phyloP scores from a whole-genome alignment of 2,113 vertebrate genomes.

The Pseudolaguvia tuberculata region DNA sequence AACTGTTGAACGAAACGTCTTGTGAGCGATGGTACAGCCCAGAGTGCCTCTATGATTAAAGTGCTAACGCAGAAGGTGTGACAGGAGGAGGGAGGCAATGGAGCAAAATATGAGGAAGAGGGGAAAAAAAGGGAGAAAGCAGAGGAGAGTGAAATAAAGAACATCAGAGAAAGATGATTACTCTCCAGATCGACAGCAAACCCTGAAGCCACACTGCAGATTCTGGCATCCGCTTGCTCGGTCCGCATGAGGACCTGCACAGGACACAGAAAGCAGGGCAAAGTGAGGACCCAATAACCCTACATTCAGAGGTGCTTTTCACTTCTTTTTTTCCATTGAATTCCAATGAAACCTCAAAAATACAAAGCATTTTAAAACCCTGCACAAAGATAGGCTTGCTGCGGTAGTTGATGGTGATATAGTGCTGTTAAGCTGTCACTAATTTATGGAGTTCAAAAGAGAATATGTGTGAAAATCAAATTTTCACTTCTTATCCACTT shows the following conservation, averaged over 20 bases:
- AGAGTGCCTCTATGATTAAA: conserved; percentile 27
- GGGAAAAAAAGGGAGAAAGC: neutral
- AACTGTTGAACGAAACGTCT: neutral
- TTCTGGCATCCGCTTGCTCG: conserved; percentile 99
- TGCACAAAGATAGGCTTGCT: no score
- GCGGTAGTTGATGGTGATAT: no score
- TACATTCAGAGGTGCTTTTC: no score
- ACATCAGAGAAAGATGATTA: conserved; percentile 66
- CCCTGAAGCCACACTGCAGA: conserved; percentile 97
- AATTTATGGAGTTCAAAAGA: no score
- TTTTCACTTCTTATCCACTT: no score
- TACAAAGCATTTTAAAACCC: no score
- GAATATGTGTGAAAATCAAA: no score
- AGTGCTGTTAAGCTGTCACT: no score
- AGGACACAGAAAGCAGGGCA: conserved; percentile 10
- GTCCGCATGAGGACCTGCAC: conserved; percentile 91
- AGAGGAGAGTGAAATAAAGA: neutral
- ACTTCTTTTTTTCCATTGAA: no score
- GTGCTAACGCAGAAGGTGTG: conserved; percentile 33
- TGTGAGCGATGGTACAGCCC: neutral
- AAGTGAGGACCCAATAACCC: neutral
- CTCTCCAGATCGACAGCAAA: conserved; percentile 97
- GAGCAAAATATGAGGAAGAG: neutral
- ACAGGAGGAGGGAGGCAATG: neutral
- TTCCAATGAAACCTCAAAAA: no score